Evolutionary conservation across 23 tunicate species (phyloP), one percentile per base, ranked within the genome.

Genomic region (Ciona savignyi): DNA sequence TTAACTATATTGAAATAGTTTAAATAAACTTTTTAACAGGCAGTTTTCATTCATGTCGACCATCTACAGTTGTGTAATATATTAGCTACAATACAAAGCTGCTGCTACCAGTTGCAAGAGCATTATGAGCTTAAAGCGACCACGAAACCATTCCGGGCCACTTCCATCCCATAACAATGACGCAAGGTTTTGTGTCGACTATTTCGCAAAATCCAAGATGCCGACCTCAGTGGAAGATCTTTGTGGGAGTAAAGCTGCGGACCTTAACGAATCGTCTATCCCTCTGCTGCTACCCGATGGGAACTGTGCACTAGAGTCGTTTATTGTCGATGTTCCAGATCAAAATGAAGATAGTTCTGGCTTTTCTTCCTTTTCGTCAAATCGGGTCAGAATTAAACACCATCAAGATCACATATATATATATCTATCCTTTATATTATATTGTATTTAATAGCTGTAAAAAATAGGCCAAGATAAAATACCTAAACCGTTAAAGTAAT

Each of bases 161-260:
- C 25, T 69, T 1, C 32, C 33, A 2, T 3, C 34, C 23, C 49
- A 32, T 23, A 31, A 69, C 23, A 30, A 31, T 23, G 48, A 69
- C 24, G 51, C 33, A 6, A 31, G 33, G 29, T 31, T 15, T 30
- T 22, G 49, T n/a, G 33, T 69, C 1, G 51, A 69, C 9, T 69
- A 19, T 35, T 31, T 23, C 33, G 56, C 56, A 42, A 23, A 34
- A 33, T 51, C 32, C 15, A 34, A 69, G 15, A 31, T 69, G 6
- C 73, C 73, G 4, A 34, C 32, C 2, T 30, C 73, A 30, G 51
- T 69, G 51, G 73, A 69, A 27, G 73, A 69, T 35, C 32, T 69
- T 27, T 69, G 73, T 32, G 48, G 49, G 23, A 15, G 11, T 42
- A 32, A 69, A 69, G 73, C 21, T 31, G 33, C 73, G 1, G 51